Conservation (phyloP, 2,113 vertebrate genomes). For the Tachycineta bicolor region DNA sequence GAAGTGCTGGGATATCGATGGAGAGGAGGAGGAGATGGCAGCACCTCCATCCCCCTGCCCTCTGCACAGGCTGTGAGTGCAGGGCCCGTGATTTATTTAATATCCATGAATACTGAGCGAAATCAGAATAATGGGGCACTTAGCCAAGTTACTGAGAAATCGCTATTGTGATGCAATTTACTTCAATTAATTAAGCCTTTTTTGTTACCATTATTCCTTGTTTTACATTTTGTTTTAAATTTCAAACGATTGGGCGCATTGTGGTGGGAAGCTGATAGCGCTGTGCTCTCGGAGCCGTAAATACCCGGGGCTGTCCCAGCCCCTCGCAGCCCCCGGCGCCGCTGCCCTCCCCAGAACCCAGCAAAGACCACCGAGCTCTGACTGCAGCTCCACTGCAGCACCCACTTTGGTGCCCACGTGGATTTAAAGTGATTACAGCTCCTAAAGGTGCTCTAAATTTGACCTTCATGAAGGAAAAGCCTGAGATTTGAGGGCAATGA, state of each 20-base stretch:
- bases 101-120: conserved; percentile 63
- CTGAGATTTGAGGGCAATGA: neutral
- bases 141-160: conserved; percentile 68
- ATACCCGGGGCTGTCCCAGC: neutral
- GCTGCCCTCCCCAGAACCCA: neutral
- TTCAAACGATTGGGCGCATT: conserved; percentile 24
- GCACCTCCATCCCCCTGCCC: conserved; percentile 43
- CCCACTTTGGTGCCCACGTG: neutral
- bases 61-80: conserved; percentile 5
- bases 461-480: neutral
- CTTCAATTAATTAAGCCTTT: conserved; percentile 70
- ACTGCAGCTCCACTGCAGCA: neutral
- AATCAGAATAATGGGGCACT: conserved; percentile 72
- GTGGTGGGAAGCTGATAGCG: conserved; percentile 36
- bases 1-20: conserved; percentile 32
- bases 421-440: neutral
- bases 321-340: neutral
- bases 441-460: neutral
- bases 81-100: conserved; percentile 55
- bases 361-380: neutral
- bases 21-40: neutral
- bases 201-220: conserved; percentile 69
- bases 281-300: neutral
- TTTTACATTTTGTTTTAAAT: conserved; percentile 72
- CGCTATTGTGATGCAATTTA: conserved; percentile 71